Evolutionary conservation across 2,888 invertebrate genomes (phyloP), one percentile per base, ranked within the genome.

Genomic region (Drosophila ochracea): DNA sequence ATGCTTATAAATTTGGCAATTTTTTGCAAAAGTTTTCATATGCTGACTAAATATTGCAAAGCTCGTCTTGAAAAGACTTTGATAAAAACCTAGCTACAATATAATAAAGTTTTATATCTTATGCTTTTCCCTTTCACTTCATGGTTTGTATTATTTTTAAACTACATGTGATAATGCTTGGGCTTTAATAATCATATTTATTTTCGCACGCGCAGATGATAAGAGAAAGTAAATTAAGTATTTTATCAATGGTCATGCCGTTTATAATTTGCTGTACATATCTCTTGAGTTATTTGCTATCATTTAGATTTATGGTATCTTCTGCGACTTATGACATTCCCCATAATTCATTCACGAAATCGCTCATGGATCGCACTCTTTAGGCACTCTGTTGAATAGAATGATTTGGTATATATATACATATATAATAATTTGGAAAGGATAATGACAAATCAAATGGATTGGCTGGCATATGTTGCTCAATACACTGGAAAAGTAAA

Each of bases 401-500:
- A 62, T 54, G 41, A 64, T 41, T 47, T 47, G 25, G 16, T 16
- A 47, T 16, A 47, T 58, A 19, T 43, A 53, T 1, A 19, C 39
- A 53, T 1, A 1, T n/a, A 41, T 49, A 52, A n/a, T 37, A 62
- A 60, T 76, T 76, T 60, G 67, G 53, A 58, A 59, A 59, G 43
- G 49, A 54, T 54, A 60, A 59, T 63, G 80, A 76, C 71, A 80
- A 78, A 78, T 80, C 80, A 80, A 68, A 65, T 41, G 62, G 30
- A 67, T 76, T 73, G 63, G 61, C 73, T 55, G 49, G 64, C 28
- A 57, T 41, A 49, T 47, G 54, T 76, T 78, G 78, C 78, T 78
- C 78, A 78, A 78, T 59, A 69, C 37, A 58, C 35, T 57, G 43
- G 28, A 53, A 66, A 39, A 43, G 21, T n/a, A 35, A 62, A 57